These are phyloP conservation scores for Arrhamphus sclerolepis DNA, from an alignment of 2,797 vertebrate genomes.

Conservation along the genomic window DNA sequence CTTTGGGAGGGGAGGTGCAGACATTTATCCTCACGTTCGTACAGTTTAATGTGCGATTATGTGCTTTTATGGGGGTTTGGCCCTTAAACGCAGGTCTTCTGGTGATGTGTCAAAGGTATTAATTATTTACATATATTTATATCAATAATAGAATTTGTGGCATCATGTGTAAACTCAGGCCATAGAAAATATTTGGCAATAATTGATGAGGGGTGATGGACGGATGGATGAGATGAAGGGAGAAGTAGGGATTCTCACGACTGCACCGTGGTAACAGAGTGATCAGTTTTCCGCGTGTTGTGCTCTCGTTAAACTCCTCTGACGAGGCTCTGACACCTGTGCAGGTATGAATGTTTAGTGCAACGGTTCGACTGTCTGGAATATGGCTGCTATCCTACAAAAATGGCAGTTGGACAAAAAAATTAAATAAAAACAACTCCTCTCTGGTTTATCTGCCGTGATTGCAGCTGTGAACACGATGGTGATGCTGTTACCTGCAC, in stretches of 20 bases:
- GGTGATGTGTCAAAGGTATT: too few species aligned
- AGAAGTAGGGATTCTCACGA: slow-evolving; percentile 43
- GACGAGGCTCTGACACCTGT: slow-evolving; percentile 55
- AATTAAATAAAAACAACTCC: too few species aligned
- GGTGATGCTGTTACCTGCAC: slow-evolving; percentile 41
- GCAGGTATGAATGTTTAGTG: slow-evolving; percentile 64
- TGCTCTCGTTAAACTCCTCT: slow-evolving; percentile 63
- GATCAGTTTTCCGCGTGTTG: slow-evolving; percentile 52
- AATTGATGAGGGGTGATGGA: slow-evolving; percentile 64
- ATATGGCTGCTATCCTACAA: slow-evolving; percentile 87
- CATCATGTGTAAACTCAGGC: slow-evolving; percentile 69
- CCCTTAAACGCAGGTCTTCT: too few species aligned
- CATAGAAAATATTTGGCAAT: slow-evolving; percentile 84
- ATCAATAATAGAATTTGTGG: slow-evolving; percentile 58
- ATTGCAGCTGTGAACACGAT: slow-evolving; percentile 61
- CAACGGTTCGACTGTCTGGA: slow-evolving; percentile 63
- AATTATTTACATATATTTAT: slow-evolving; percentile 78
- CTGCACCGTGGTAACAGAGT: slow-evolving; percentile 38
- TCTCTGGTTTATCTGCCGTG: slow-evolving; percentile 27
- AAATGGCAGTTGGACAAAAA: slow-evolving; percentile 79
- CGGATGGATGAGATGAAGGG: slow-evolving; percentile 6
- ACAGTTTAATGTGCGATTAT: slow-evolving; percentile 41
- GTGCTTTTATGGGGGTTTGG: slow-evolving; percentile 48
- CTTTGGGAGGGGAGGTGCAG: too few species aligned
- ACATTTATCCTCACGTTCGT: too few species aligned